These are phyloP conservation scores for Bombus confusus DNA, from an alignment of 1,140 invertebrate genomes.

Conservation along the genomic window DNA sequence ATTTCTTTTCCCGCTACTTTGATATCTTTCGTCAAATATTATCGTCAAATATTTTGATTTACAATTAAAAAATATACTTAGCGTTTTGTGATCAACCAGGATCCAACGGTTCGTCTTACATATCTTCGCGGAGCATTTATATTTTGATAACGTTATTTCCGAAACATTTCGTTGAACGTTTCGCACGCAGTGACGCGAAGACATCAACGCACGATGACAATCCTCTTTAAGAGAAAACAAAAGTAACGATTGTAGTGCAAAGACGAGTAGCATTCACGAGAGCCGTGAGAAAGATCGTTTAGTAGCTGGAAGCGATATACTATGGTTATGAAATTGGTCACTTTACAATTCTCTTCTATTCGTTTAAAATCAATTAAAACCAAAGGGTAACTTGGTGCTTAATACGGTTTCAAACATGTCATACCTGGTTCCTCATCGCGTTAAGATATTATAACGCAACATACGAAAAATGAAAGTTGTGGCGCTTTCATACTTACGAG, in stretches of 20 bases:
- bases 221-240: conserved; percentile 24
- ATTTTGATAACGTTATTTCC: background rate
- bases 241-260: conserved; percentile 54
- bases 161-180: conserved; percentile 34
- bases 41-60: background rate
- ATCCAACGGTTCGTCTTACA: background rate
- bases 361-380: background rate
- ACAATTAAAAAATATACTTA: background rate
- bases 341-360: background rate
- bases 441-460: background rate
- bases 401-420: background rate
- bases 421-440: background rate
- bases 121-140: conserved; percentile 27
- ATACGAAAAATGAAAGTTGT: too few species aligned
- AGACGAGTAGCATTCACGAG: conserved; percentile 14
- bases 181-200: conserved; percentile 27
- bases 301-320: background rate
- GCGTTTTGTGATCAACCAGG: background rate
- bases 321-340: background rate
- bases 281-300: background rate
- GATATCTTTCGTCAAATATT: background rate
- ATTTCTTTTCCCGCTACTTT: background rate
- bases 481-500: too few species aligned
- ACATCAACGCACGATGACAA: conserved; percentile 50
- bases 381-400: background rate